phyloP scores from a whole-genome alignment of 2,888 invertebrate genomes.

The Podotricha telesiphe region DNA sequence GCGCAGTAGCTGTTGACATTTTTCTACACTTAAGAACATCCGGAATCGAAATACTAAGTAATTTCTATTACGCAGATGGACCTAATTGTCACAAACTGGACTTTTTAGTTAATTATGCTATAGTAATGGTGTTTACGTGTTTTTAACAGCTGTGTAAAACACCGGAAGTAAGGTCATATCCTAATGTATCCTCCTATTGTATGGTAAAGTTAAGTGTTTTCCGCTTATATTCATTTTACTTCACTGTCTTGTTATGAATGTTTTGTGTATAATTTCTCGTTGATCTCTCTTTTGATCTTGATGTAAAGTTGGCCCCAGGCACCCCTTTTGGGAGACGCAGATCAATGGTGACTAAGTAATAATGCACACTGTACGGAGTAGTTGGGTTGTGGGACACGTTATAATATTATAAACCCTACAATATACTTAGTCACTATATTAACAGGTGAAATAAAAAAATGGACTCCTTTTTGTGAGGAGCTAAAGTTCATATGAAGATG shows the following conservation, averaged over 20 bases:
- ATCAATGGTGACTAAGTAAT: neutral
- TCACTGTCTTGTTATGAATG: neutral
- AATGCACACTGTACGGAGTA: too few species aligned
- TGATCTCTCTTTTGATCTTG: constrained; percentile 16
- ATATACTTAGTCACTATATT: too few species aligned
- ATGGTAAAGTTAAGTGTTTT: constrained; percentile 28
- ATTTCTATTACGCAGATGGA: constrained; percentile 18
- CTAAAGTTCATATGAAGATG: too few species aligned
- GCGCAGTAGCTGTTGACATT: neutral
- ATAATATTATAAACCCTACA: too few species aligned
- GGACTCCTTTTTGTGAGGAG: too few species aligned
- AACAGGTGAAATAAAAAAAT: too few species aligned
- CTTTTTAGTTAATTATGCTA: constrained; percentile 35
- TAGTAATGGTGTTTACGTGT: constrained; percentile 37
- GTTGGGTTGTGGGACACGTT: too few species aligned
- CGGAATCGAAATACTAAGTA: constrained; percentile 8
- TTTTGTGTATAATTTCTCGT: constrained; percentile 15
- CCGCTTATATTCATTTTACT: constrained; percentile 4
- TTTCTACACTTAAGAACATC: constrained; percentile 16
- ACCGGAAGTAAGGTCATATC: constrained; percentile 40
- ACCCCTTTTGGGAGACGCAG: constrained; percentile 1
- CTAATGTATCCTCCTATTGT: constrained; percentile 40
- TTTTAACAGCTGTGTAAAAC: constrained; percentile 29
- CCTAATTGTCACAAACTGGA: constrained; percentile 19
- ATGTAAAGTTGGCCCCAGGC: constrained; percentile 10